These are phyloP conservation scores for Nomada fabriciana DNA, from an alignment of 2,888 invertebrate species.

Conservation along the genomic window DNA sequence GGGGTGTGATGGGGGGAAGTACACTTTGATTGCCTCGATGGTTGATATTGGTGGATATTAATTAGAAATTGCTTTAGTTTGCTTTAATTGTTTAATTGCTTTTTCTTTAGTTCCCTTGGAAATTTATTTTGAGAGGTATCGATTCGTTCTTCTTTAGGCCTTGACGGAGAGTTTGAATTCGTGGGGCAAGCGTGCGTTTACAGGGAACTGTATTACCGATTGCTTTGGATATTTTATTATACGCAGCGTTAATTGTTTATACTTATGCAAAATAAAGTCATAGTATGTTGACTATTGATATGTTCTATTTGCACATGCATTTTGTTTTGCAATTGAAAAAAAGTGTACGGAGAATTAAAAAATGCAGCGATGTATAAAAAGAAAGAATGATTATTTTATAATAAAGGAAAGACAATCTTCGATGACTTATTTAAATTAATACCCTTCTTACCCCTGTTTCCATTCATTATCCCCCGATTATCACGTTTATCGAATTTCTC, in stretches of 20 bases:
- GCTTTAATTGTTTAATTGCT: no score
- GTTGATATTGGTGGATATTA: neutral
- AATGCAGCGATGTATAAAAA: no score
- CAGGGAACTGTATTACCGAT: slow-evolving; percentile 18
- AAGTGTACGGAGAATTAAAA: no score
- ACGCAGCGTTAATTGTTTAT: neutral
- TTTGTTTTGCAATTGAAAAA: no score
- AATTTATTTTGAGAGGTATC: neutral
- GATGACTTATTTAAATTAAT: no score
- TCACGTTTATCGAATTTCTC: neutral
- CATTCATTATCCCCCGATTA: no score
- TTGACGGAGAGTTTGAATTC: neutral
- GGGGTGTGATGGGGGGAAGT: neutral
- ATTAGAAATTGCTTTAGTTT: no score
- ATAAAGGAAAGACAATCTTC: no score
- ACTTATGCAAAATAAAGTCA: neutral
- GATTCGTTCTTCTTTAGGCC: neutral
- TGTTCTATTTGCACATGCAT: no score
- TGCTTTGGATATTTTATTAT: neutral
- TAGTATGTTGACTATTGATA: neutral
- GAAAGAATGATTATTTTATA: no score
- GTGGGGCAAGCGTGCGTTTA: neutral
- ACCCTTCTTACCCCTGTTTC: no score
- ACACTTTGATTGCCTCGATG: neutral
- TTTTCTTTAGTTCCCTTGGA: neutral